phyloP scores from a whole-genome alignment of 2,888 invertebrate genomes.

The Marronus borbonicus region DNA sequence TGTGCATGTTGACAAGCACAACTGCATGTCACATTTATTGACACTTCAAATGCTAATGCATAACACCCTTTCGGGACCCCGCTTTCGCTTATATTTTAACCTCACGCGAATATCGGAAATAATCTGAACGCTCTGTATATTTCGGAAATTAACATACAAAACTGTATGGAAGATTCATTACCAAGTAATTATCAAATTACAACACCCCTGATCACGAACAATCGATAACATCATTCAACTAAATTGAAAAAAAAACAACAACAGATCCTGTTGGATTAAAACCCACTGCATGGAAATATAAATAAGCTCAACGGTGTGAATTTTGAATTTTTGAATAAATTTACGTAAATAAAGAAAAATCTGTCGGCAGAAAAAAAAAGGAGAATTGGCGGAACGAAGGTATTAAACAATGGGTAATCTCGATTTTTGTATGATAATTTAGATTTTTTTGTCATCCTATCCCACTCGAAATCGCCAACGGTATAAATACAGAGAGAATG shows the following conservation, averaged over 20 bases:
- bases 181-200: not conserved
- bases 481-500: not conserved
- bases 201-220: not conserved
- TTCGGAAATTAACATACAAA: too few species aligned
- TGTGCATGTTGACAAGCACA: conserved; percentile 3
- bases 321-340: conserved; percentile 27
- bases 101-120: too few species aligned
- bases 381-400: not conserved
- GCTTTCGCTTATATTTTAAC: not conserved
- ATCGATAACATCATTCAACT: not conserved
- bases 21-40: conserved; percentile 11
- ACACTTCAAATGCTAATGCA: conserved; percentile 5
- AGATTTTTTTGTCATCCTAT: not conserved
- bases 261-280: conserved; percentile 1
- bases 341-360: conserved; percentile 25
- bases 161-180: too few species aligned
- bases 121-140: too few species aligned
- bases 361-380: not conserved
- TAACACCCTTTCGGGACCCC: not conserved
- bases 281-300: conserved; percentile 13
- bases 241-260: conserved; percentile 2
- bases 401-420: conserved; percentile 23
- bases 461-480: not conserved
- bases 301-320: conserved; percentile 7
- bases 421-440: conserved; percentile 22